A percentile compares a stretch with the other conserved stretches of the same genome.
Evolutionary conservation across 2,888 invertebrate genomes (phyloP).

Genomic region (Dioctria linearis): DNA sequence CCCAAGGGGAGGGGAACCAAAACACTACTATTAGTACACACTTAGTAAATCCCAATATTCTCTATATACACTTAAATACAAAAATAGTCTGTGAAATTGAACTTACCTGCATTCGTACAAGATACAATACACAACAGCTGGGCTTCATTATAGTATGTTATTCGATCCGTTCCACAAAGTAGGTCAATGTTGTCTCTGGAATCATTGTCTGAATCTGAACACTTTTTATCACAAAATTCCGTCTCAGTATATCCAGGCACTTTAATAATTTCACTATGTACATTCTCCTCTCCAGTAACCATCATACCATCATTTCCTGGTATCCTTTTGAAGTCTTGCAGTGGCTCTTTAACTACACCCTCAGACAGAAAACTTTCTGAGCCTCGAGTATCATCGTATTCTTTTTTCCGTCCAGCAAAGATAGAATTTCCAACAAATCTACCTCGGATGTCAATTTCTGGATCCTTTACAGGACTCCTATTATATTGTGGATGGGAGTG

Average conservation of each 20-base stretch:
- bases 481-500: constrained; percentile 63
- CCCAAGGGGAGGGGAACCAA: no score
- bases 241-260: constrained; percentile 7
- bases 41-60: no score
- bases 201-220: constrained; percentile 14
- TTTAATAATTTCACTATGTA: background rate
- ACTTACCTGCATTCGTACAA: constrained; percentile 42
- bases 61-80: background rate
- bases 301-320: background rate
- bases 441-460: constrained; percentile 29
- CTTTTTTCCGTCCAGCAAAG: constrained; percentile 10
- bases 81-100: background rate
- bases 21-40: no score
- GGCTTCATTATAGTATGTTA: constrained; percentile 66
- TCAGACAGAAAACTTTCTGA: constrained; percentile 26
- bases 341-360: constrained; percentile 33
- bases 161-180: constrained; percentile 67
- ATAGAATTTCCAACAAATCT: background rate
- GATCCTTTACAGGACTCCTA: constrained; percentile 61
- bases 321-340: constrained; percentile 1
- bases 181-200: constrained; percentile 9
- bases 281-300: background rate
- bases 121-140: constrained; percentile 65
- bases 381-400: constrained; percentile 5
- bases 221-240: constrained; percentile 34